Base-by-base conservation (phyloP, 2,888 invertebrate species). In the Germaria angustata region DNA sequence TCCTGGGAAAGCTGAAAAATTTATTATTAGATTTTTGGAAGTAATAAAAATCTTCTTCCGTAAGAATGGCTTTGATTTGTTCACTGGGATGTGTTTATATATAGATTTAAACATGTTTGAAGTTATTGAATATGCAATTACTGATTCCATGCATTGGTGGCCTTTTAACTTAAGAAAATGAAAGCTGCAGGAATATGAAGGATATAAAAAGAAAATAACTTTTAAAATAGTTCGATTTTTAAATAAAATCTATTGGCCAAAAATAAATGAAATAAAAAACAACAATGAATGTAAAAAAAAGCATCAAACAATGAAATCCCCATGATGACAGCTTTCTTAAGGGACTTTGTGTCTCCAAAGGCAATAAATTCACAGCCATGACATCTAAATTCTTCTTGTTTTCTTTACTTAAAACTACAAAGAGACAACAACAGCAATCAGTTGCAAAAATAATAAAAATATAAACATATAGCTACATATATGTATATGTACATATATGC, bases 301-400 rank as follows among this genome's bases (percentile, higher is more conserved):
- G 49, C 63, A 59, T 39, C 44, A 73, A 66, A 71, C 32, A 72
- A 86, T 84, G 84, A 86, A 88, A 88, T 87, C 87, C 86, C 84
- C 84, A 71, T 86, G 89, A 86, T 88, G 88, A 89, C 89, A 88
- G 87, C 85, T 85, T 87, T 84, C 89, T 89, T 88, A 88, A 86
- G 89, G 88, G 88, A 88, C 86, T 88, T 89, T 66, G 85, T 85
- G 85, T 86, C 69, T 63, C 71, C 73, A 57, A 71, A 55, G 63
- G 39, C 72, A 82, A 84, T 80, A 82, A 80, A 82, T 82, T 61
- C 20, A 59, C 39, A 61, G 59, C 39, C 66, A 66, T 77, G 71
- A 76, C 69, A 76, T 63, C 49, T 28, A 63, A 17, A n/a, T 69
- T 55, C 41, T 15, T 79, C 41, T 34, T 24, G 13, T 46, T 32